Evolutionary conservation across 2,888 invertebrate species (phyloP), one percentile per base, ranked within the genome.

Genomic region (Acheta domesticus): DNA sequence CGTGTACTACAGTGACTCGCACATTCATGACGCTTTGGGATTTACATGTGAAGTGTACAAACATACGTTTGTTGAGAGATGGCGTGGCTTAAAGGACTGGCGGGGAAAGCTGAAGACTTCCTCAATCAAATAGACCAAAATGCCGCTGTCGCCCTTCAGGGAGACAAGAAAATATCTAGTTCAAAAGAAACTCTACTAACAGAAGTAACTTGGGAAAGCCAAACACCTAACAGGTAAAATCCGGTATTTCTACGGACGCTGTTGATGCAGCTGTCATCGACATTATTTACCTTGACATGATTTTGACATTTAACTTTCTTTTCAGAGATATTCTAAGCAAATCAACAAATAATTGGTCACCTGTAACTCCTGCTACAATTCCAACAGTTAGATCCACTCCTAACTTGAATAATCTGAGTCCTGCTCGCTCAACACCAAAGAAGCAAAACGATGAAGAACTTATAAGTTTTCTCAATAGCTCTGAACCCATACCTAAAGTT

Each of bases 71-170:
- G 62, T 14, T 62, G 8, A 62, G 48, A 76, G 11, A 93, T 93
- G 92, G 90, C 93, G 82, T 94, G 94, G 94, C 89, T 94, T 80
- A 88, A 91, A 81, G 93, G 91, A 81, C 87, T 93, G 80, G 93
- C 93, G 81, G 93, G 92, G 49, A 93, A 91, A 85, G 94, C 94
- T 19, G 94, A 94, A 85, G 90, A 89, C 84, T 89, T 94, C 80
- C 88, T 95, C 23, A 94, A 93, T 84, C 92, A 92, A 84, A 86
- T 94, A 48, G 94, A 94, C 84, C 90, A 93, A 84, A 91, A 92
- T 85, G 93, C 94, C 48, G 93, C 93, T 0, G 90, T 87, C 23
- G 93, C 91, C 21, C 85, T 92, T 77, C 88, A 89, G 78, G 87
- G 86, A 48, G 80, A 80, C 12, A 80, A 74, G 49, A 81, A 79